Evolutionary conservation across 2,888 invertebrate genomes (phyloP).

Genomic region (Ametastegia equiseti): DNA sequence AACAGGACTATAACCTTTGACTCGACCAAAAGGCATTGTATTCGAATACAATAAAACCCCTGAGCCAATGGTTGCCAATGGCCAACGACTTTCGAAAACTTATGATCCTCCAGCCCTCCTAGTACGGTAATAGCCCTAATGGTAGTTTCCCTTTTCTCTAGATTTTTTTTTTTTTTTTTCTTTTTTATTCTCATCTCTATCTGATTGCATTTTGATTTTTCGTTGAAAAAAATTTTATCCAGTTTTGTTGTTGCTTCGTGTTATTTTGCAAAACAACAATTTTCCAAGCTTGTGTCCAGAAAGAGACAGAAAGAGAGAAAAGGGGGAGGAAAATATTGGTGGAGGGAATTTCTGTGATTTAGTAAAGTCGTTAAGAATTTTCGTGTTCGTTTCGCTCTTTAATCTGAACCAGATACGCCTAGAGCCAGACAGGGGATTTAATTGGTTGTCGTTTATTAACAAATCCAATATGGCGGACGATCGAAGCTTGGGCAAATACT

Average conservation of each 20-base stretch:
- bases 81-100: conserved; percentile 36
- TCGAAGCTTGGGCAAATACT: conserved; percentile 33
- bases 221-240: too few relatives aligned
- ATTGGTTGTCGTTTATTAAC: conserved; percentile 47
- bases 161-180: background rate
- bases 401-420: conserved; percentile 36
- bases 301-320: too few relatives aligned
- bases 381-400: conserved; percentile 36
- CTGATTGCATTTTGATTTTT: background rate
- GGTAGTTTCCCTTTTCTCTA: background rate
- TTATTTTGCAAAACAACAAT: too few relatives aligned
- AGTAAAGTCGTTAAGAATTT: conserved; percentile 38
- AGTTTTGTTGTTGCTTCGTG: too few relatives aligned
- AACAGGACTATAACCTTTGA: conserved; percentile 44
- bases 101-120: background rate
- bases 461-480: conserved; percentile 43
- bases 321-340: conserved; percentile 8
- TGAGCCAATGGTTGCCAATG: conserved; percentile 30
- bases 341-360: conserved; percentile 28
- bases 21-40: conserved; percentile 36
- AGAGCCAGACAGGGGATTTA: conserved; percentile 38
- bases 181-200: background rate
- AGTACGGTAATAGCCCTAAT: background rate
- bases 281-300: too few relatives aligned
- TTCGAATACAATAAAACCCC: conserved; percentile 25